These are phyloP conservation scores for Leuctra nigra DNA, from an alignment of 2,888 invertebrate species.

Conservation along the genomic window DNA sequence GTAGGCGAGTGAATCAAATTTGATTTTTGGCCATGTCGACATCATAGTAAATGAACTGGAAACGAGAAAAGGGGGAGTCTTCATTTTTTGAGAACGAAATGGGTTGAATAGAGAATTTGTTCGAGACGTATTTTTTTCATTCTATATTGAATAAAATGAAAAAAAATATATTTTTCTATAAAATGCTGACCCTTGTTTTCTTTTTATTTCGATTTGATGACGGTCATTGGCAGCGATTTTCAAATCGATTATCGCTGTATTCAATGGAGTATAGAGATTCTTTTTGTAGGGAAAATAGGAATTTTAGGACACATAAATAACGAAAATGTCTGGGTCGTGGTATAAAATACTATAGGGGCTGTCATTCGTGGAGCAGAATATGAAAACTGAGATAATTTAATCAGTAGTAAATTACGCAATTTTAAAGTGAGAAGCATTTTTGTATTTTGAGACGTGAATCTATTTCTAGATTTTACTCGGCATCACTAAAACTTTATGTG, in stretches of 20 bases:
- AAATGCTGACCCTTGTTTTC: background rate
- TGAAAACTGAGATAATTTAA: too few species aligned
- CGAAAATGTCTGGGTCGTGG: background rate
- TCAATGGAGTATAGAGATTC: background rate
- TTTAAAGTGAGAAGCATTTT: too few species aligned
- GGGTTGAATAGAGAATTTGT: background rate
- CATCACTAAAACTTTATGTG: too few species aligned
- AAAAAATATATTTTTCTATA: background rate
- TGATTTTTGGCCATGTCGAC: slow-evolving; percentile 11
- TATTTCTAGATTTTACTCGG: too few species aligned
- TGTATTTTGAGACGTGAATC: too few species aligned
- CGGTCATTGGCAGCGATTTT: background rate
- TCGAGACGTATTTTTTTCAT: too few species aligned
- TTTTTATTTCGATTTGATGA: background rate
- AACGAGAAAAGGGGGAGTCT: background rate
- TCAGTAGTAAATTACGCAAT: too few species aligned
- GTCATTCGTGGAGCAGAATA: too few species aligned
- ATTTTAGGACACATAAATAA: background rate
- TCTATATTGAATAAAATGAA: too few species aligned
- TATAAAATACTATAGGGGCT: too few species aligned
- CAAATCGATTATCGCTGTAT: background rate
- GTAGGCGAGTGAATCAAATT: slow-evolving; percentile 15
- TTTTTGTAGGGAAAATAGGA: background rate
- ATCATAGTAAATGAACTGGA: slow-evolving; percentile 10
- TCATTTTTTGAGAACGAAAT: background rate